These are phyloP conservation scores for Zaprionus africanus DNA, from an alignment of 1,140 invertebrate genomes.

Conservation along the genomic window DNA sequence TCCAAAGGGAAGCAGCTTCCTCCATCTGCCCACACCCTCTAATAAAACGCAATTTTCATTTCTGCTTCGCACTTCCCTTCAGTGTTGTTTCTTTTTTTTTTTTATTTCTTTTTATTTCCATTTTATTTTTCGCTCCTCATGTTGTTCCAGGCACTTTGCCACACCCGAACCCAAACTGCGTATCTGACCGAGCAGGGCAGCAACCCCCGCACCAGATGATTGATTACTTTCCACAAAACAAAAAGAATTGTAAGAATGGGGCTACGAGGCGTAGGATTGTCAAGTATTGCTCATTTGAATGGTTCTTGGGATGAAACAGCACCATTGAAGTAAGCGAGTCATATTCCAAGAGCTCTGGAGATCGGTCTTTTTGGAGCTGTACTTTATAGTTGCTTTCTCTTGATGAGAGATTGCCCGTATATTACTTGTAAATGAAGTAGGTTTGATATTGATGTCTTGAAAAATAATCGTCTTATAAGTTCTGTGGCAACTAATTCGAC, in stretches of 20 bases:
- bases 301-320: neutral
- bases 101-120: conserved; percentile 22
- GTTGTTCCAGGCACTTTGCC: conserved; percentile 10
- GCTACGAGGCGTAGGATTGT: neutral
- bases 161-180: too few relatives aligned
- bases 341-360: neutral
- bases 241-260: neutral
- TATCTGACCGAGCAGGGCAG: neutral
- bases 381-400: too few relatives aligned
- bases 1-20: neutral
- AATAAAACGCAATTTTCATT: conserved; percentile 55
- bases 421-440: too few relatives aligned
- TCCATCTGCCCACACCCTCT: conserved; percentile 15
- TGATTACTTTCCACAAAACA: conserved; percentile 46
- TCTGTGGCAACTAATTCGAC: too few relatives aligned
- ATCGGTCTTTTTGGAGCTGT: too few relatives aligned
- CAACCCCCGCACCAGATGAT: conserved; percentile 42
- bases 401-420: too few relatives aligned
- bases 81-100: conserved; percentile 13
- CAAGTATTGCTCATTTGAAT: neutral
- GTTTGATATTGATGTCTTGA: too few relatives aligned
- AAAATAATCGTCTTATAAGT: too few relatives aligned
- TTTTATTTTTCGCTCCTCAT: conserved; percentile 20
- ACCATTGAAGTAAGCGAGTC: neutral
- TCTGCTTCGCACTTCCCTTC: conserved; percentile 33